These are phyloP conservation scores for Dasysyrphus albostriatus DNA, from an alignment of 2,888 invertebrate genomes.

Conservation along the genomic window DNA sequence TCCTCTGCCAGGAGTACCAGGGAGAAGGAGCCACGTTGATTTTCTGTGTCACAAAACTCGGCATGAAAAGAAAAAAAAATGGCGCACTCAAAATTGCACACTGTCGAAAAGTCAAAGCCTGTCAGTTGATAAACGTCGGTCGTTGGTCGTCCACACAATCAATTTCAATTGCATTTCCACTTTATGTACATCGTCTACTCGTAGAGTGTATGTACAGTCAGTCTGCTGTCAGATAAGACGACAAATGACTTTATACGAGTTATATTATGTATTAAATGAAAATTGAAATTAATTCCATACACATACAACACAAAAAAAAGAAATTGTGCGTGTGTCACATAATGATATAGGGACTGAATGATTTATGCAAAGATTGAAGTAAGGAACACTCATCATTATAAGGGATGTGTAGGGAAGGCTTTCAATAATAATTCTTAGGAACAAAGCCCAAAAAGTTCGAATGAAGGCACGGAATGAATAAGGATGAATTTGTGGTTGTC, in stretches of 20 bases:
- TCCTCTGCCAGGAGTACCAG: neutral
- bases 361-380: constrained; percentile 24
- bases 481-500: constrained; percentile 11
- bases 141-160: constrained; percentile 29
- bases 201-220: neutral
- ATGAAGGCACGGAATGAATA: constrained; percentile 23
- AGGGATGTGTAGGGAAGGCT: neutral
- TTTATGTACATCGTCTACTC: constrained; percentile 15
- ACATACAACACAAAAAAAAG: constrained; percentile 9
- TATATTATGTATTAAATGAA: constrained; percentile 8
- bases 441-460: neutral
- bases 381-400: neutral
- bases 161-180: constrained; percentile 44
- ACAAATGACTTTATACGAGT: constrained; percentile 16
- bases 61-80: neutral
- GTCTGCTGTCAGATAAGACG: constrained; percentile 36
- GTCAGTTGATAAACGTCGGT: constrained; percentile 19
- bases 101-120: neutral
- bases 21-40: constrained; percentile 1
- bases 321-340: constrained; percentile 1
- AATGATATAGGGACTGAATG: constrained; percentile 25
- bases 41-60: constrained; percentile 23
- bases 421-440: neutral
- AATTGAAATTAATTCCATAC: constrained; percentile 37
- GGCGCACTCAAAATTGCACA: constrained; percentile 22